These are phyloP conservation scores for Ophioninae sp. DNA, from an alignment of 2,888 invertebrate species.

Conservation along the genomic window DNA sequence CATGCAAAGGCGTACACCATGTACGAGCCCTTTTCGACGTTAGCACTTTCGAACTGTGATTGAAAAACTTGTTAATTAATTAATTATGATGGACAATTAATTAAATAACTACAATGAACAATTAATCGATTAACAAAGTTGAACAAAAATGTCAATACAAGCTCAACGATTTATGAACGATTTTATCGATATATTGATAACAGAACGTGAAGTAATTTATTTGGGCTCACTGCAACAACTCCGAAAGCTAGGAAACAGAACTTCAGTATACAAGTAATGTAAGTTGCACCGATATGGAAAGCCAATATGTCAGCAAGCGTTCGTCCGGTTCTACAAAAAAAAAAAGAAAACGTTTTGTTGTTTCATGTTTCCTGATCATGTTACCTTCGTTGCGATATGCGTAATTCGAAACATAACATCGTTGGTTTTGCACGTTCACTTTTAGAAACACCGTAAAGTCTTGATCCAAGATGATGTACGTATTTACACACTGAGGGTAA, in stretches of 20 bases:
- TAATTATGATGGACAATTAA: no score
- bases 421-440: no score
- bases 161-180: no score
- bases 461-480: no score
- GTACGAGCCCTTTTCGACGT: slow-evolving; percentile 51
- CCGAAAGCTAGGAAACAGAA: slow-evolving; percentile 68
- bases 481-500: no score
- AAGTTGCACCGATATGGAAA: slow-evolving; percentile 63
- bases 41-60: slow-evolving; percentile 23
- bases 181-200: no score
- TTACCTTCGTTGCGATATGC: no score
- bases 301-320: slow-evolving; percentile 63
- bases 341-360: not conserved
- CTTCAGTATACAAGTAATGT: slow-evolving; percentile 66
- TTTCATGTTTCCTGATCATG: not conserved
- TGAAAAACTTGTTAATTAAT: not conserved
- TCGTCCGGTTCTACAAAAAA: slow-evolving; percentile 43
- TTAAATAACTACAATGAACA: no score
- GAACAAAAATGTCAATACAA: no score
- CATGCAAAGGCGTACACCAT: slow-evolving; percentile 58
- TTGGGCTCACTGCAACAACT: slow-evolving; percentile 64
- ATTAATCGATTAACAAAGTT: no score
- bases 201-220: slow-evolving; percentile 54
- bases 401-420: no score
- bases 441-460: no score